Evolutionary conservation across 1,140 invertebrate genomes (phyloP), one percentile per base, ranked within the genome.

Genomic region (Plectrocnemia conspersa): DNA sequence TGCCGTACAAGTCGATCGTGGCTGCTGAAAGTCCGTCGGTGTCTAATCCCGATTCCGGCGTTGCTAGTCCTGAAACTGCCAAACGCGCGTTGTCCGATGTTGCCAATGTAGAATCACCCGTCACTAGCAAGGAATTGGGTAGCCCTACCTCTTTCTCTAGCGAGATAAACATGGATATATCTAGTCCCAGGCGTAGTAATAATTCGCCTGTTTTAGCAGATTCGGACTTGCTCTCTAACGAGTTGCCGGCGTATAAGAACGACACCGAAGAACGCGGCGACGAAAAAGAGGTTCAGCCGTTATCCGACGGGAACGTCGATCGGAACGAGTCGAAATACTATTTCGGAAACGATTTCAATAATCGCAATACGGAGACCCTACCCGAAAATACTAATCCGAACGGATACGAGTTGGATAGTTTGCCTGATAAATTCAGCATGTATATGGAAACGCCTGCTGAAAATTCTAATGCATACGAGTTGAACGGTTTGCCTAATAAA

Each of bases 61-160:
- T 79, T 2, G 77, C 77, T 4, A 79, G 77, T 64, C 77, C 78
- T 0, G 74, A 76, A 41, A 72, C 73, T 2, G 76, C 77, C 0
- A 76, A 77, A 63, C 68, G 75, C 36, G 76, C 76, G 36, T 71
- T 72, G 3, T 74, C 75, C 0, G 76, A 74, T 54, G 72, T 71
- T 0, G 72, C 71, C 0, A 71, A 74, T 44, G 73, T 74, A 0
- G 71, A 74, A 41, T 75, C 71, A 1, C 74, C 72, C 0, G 64
- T 65, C 6, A 71, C 72, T 13, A 70, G 69, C 15, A 74, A 75
- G 35, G 72, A 74, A 27, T 52, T 73, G 2, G 70, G 70, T 4
- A 73, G 71, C 22, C 73, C 68, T 52, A 77, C 74, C 54, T 75
- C 76, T 0, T 66, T 75, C 1, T 78, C 76, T 2, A 78, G 76